Evolutionary conservation across 2,888 invertebrate genomes (phyloP).

Genomic region (Patella pellucida): DNA sequence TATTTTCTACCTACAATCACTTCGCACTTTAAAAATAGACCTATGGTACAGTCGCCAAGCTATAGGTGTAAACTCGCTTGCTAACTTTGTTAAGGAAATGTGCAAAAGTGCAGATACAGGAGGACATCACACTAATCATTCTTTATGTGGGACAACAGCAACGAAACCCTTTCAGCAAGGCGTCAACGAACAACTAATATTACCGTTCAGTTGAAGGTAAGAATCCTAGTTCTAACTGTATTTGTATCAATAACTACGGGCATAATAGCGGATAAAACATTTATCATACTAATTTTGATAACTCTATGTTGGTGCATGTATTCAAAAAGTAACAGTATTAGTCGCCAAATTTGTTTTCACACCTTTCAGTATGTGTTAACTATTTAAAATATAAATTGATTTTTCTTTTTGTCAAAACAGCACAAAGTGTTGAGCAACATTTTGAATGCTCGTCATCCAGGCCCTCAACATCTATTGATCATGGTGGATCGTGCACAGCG

Average conservation of each 20-base stretch:
- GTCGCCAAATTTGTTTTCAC: constrained; percentile 6
- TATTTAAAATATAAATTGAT: constrained; percentile 1
- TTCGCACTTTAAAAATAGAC: constrained; percentile 1
- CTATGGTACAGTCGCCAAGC: constrained; percentile 3
- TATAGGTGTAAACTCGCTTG: constrained; percentile 1
- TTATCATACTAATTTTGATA: too few relatives aligned
- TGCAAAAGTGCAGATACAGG: constrained; percentile 1
- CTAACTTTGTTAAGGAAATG: constrained; percentile 6
- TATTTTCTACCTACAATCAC: constrained; percentile 1
- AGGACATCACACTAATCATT: constrained; percentile 2
- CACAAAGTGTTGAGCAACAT: not conserved
- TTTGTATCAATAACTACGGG: not conserved
- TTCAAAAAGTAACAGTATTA: not conserved
- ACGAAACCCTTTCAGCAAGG: constrained; percentile 3
- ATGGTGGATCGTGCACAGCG: constrained; percentile 1
- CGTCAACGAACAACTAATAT: constrained; percentile 1
- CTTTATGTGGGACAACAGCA: not conserved
- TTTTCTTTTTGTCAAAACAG: constrained; percentile 3
- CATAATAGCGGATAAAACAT: too few relatives aligned
- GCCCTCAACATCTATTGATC: not conserved
- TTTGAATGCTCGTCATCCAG: not conserved
- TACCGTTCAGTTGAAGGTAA: constrained; percentile 1
- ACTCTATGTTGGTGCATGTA: too few relatives aligned
- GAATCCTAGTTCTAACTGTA: not conserved
- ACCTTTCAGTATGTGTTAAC: constrained; percentile 1